These are phyloP conservation scores for Enteromius viviparus DNA, from an alignment of 2,797 vertebrate genomes.

Conservation along the genomic window DNA sequence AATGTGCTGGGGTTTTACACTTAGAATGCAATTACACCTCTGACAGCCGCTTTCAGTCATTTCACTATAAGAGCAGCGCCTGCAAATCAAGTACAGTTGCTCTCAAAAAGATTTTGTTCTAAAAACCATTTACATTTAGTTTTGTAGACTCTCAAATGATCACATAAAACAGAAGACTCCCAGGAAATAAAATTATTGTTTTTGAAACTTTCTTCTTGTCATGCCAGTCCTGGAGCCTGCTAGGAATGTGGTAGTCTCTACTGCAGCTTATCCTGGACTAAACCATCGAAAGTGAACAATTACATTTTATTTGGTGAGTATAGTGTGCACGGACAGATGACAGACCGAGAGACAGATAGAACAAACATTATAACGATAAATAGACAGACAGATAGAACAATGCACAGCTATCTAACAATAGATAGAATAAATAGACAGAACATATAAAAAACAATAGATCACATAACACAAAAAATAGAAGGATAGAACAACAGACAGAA, in stretches of 20 bases:
- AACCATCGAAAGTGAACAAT: not conserved
- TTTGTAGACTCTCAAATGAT: not conserved
- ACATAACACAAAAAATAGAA: not conserved
- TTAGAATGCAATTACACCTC: constrained; percentile 76
- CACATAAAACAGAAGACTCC: not conserved
- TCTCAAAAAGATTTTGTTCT: constrained; percentile 36
- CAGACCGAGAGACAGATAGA: not conserved
- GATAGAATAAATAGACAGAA: not conserved
- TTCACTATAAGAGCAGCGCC: constrained; percentile 62
- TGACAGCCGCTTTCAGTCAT: constrained; percentile 70
- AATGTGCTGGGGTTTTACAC: constrained; percentile 71
- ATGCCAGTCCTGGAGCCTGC: not conserved
- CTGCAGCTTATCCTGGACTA: not conserved
- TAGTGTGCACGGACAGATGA: not conserved
- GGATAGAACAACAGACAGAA: not conserved
- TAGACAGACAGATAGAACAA: no score
- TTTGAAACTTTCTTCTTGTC: not conserved
- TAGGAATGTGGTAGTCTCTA: not conserved
- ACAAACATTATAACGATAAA: not conserved
- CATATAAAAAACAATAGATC: not conserved
- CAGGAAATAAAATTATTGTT: not conserved
- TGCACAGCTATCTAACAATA: not conserved
- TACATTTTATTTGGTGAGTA: not conserved
- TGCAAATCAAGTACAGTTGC: constrained; percentile 46
- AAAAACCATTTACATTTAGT: not conserved